These are phyloP conservation scores for Gadus macrocephalus DNA, from an alignment of 2,113 vertebrate genomes.

Conservation along the genomic window DNA sequence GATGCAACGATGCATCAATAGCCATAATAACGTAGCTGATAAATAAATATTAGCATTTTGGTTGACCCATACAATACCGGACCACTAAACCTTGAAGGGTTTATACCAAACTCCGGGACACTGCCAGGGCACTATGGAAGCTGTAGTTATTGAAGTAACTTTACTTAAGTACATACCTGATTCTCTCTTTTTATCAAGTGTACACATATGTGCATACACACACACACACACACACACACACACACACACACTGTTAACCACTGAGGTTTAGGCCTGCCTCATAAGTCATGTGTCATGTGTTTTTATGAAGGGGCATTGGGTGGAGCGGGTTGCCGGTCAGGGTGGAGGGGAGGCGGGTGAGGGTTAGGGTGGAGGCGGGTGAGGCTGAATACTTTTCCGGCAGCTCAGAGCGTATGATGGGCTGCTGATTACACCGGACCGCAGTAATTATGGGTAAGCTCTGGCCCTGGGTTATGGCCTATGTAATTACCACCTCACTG, in stretches of 20 bases:
- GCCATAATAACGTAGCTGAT: no score
- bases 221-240: slow-evolving; percentile 13
- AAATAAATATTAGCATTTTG: no score
- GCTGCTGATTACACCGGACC: slow-evolving; percentile 61
- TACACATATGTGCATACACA: neutral
- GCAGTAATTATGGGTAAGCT: slow-evolving; percentile 60
- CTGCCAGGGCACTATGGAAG: no score
- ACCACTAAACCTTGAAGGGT: no score
- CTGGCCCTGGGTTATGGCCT: slow-evolving; percentile 54
- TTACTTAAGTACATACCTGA: neutral
- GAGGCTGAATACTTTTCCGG: slow-evolving; percentile 61
- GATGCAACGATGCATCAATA: no score
- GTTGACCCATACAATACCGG: no score
- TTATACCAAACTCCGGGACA: no score
- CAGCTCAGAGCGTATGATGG: slow-evolving; percentile 62
- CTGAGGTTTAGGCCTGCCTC: slow-evolving; percentile 18
- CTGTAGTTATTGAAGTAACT: no score
- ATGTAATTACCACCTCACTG: slow-evolving; percentile 65
- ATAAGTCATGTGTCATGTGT: slow-evolving; percentile 4
- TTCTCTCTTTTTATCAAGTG: neutral
- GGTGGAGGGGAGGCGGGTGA: slow-evolving; percentile 35
- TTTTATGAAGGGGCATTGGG: slow-evolving; percentile 1
- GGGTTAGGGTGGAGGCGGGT: slow-evolving; percentile 43
- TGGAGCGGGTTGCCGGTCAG: slow-evolving; percentile 12
- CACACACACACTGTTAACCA: slow-evolving; percentile 1